Conservation (phyloP, 2,797 vertebrate species). For the Tokudaia tokunoshimensis region DNA sequence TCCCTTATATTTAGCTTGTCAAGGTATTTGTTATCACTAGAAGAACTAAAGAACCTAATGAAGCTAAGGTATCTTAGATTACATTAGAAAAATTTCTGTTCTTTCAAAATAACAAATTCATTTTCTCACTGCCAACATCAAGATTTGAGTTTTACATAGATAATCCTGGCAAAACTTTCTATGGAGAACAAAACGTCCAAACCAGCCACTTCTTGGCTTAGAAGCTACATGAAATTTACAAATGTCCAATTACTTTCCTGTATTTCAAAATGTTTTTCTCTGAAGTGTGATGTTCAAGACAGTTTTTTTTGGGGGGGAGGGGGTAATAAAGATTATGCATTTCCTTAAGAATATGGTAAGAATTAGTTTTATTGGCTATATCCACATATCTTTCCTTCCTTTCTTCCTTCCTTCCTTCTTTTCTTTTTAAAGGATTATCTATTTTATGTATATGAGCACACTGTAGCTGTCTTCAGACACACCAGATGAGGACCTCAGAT, state of each 20-base stretch:
- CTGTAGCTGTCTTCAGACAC: neutral
- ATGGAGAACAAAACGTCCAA: neutral
- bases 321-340: neutral
- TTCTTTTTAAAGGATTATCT: no score
- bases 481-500: neutral
- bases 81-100: neutral
- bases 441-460: neutral
- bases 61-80: neutral
- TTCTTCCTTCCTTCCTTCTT: neutral
- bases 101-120: neutral
- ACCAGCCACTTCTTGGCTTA: neutral
- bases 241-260: neutral
- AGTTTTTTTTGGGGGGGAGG: neutral
- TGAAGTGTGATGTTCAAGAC: neutral
- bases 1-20: neutral
- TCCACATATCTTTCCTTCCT: neutral
- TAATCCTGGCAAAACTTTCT: neutral
- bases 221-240: neutral
- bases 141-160: neutral
- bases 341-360: neutral
- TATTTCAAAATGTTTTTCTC: neutral
- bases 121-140: neutral
- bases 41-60: neutral
- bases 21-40: neutral
- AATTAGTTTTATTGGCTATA: neutral